Percentiles rank a stretch among this genome's conserved stretches.
phyloP scores from a whole-genome alignment of 2,113 vertebrate genomes.

The Eurypyga helias region DNA sequence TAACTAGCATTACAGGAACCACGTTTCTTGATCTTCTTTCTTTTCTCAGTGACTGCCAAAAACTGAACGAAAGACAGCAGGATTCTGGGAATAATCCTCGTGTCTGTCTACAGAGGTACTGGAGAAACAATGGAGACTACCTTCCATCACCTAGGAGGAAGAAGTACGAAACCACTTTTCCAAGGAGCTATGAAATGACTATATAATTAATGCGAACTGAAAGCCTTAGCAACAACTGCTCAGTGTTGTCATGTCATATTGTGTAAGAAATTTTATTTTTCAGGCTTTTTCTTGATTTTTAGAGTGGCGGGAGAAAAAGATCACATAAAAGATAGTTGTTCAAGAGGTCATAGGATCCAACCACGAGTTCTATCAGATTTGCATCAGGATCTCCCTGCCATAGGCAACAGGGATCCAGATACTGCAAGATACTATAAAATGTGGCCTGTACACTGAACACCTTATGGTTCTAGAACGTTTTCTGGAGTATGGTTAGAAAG shows the following conservation, averaged over 20 bases:
- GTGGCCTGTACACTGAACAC: background rate
- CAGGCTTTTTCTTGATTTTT: background rate
- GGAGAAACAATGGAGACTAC: background rate
- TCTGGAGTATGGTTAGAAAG: background rate
- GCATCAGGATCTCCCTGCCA: background rate
- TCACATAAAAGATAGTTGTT: background rate
- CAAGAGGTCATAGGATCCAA: background rate
- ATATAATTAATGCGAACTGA: constrained; percentile 1
- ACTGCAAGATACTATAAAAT: background rate
- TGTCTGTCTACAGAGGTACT: background rate
- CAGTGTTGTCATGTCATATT: background rate
- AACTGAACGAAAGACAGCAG: background rate
- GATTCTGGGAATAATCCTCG: background rate
- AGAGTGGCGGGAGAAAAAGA: background rate
- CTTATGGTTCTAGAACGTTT: background rate
- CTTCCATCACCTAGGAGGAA: background rate
- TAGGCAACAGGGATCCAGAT: background rate
- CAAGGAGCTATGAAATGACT: background rate
- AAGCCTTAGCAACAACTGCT: constrained; percentile 32
- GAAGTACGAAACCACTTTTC: background rate
- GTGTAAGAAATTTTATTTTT: background rate
- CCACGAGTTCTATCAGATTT: background rate
- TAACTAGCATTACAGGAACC: background rate
- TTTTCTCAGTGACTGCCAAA: background rate
- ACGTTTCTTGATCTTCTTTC: background rate